These are phyloP conservation scores for Lithobius niger DNA, from an alignment of 1,140 invertebrate species.

Conservation along the genomic window DNA sequence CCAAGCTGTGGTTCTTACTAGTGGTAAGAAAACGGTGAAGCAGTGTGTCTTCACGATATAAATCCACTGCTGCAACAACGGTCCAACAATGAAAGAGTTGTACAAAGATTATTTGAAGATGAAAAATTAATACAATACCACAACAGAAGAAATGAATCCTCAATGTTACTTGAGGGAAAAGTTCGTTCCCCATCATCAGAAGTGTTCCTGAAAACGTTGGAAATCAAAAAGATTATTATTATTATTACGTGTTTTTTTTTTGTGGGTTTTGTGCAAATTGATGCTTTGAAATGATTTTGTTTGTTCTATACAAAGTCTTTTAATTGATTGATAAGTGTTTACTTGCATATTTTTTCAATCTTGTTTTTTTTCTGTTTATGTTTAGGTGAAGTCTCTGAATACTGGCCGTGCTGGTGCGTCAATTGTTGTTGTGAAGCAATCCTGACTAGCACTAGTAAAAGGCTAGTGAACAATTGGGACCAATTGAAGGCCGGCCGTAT, in stretches of 20 bases:
- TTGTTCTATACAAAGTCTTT: no score
- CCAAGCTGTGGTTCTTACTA: not conserved
- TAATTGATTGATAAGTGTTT: no score
- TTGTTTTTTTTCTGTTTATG: slow-evolving; percentile 17
- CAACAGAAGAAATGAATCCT: not conserved
- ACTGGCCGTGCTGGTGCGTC: slow-evolving; percentile 72
- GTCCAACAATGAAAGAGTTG: not conserved
- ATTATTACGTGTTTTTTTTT: no score
- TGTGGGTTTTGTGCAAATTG: no score
- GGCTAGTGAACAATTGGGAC: no score
- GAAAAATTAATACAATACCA: not conserved
- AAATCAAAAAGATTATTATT: no score
- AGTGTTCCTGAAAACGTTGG: no score
- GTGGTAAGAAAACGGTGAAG: not conserved
- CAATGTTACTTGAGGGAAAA: not conserved
- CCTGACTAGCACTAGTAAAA: not conserved
- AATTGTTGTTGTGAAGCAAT: slow-evolving; percentile 45
- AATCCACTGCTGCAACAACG: not conserved
- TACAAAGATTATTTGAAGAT: not conserved
- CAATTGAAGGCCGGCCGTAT: no score
- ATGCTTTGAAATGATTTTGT: no score
- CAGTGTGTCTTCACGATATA: not conserved
- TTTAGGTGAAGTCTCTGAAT: slow-evolving; percentile 52
- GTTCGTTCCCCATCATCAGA: not conserved
- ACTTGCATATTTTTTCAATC: no score